These are phyloP conservation scores for Vulpes lagopus DNA, from an alignment of 2,113 vertebrate genomes.

Conservation along the genomic window DNA sequence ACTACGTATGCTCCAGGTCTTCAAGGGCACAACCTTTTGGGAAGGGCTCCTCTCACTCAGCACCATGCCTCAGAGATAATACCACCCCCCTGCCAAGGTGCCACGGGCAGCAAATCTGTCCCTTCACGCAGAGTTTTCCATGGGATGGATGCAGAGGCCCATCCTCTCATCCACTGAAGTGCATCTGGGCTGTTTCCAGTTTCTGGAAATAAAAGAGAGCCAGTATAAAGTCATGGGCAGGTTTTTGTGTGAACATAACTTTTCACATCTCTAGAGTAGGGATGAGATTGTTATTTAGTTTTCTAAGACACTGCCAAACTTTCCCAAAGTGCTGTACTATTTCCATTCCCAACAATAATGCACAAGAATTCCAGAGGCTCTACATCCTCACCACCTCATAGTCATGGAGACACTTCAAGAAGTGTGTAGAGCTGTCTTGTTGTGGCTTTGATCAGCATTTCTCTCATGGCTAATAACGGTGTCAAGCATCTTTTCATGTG, in stretches of 20 bases:
- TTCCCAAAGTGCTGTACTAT: neutral
- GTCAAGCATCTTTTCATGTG: neutral
- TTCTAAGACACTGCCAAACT: neutral
- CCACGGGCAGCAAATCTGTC: fast-evolving
- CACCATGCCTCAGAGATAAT: neutral
- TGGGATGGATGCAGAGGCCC: fast-evolving
- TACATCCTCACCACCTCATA: fast-evolving
- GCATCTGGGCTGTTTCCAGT: neutral
- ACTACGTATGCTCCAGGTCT: neutral
- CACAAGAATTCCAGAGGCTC: neutral
- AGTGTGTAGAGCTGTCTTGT: fast-evolving
- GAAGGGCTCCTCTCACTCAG: neutral
- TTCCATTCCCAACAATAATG: fast-evolving
- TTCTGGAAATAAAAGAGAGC: neutral
- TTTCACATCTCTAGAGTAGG: neutral
- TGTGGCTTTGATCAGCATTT: neutral
- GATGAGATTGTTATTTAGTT: neutral
- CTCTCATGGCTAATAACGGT: neutral
- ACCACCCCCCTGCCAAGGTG: fast-evolving
- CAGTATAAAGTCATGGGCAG: neutral
- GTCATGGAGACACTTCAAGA: neutral
- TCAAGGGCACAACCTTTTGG: neutral
- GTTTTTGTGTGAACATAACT: neutral
- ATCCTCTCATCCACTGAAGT: neutral
- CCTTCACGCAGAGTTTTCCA: neutral